A percentile compares a stretch with the other conserved stretches of the same genome.
Evolutionary conservation across 1,140 invertebrate species (phyloP).

Genomic region (Eriocheir sinensis): DNA sequence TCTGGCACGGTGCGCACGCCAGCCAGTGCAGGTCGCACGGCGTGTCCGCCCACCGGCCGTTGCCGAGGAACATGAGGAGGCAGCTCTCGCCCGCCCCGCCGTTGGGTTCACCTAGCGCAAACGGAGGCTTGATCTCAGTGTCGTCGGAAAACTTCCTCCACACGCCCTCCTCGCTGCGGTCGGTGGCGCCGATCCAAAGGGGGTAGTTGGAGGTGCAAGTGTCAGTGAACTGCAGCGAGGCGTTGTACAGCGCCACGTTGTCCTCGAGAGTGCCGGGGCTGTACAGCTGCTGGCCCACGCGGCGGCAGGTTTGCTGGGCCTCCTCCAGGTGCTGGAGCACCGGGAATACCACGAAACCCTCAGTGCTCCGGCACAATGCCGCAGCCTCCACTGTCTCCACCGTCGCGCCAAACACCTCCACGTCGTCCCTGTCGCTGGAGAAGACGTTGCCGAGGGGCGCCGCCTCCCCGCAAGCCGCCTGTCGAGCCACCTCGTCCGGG

Average conservation of each 20-base stretch:
- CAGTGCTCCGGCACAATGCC: not conserved
- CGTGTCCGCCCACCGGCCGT: constrained; percentile 40
- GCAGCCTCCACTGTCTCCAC: not conserved
- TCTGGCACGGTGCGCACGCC: constrained; percentile 44
- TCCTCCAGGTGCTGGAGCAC: not conserved
- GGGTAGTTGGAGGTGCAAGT: not conserved
- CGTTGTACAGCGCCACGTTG: not conserved
- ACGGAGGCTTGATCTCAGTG: not conserved
- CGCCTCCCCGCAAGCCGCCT: constrained; percentile 18
- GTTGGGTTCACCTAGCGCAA: constrained; percentile 43
- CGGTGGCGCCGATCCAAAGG: constrained; percentile 58
- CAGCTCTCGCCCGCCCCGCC: constrained; percentile 51
- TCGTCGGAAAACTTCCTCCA: constrained; percentile 59
- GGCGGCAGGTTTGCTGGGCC: not conserved
- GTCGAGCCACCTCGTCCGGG: constrained; percentile 1
- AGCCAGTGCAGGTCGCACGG: constrained; percentile 27
- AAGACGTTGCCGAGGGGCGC: constrained; percentile 48
- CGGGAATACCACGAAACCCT: constrained; percentile 44
- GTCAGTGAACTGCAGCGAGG: constrained; percentile 41
- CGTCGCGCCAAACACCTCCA: constrained; percentile 44
- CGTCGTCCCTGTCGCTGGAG: constrained; percentile 53
- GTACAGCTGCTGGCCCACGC: constrained; percentile 37
- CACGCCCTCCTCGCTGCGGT: constrained; percentile 45
- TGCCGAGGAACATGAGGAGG: constrained; percentile 39
- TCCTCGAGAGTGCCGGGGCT: constrained; percentile 2